Conservation (phyloP, 1,140 invertebrate species). For the Brachionus paranguensis region DNA sequence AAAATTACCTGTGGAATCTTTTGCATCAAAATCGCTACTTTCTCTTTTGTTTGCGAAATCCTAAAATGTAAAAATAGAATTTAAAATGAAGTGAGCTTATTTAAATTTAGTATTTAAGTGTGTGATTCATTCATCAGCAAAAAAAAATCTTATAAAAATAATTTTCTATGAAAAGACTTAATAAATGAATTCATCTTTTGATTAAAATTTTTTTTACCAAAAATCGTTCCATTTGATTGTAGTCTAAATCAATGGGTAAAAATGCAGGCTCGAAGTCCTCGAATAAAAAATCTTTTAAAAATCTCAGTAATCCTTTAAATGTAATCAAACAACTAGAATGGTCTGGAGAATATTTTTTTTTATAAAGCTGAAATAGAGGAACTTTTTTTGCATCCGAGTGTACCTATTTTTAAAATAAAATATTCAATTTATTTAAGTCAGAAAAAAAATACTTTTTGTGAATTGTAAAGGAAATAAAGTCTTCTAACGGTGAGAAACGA, state of each 20-base stretch:
- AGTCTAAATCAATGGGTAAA: conserved; percentile 2
- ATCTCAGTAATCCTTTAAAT: conserved; percentile 30
- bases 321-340: conserved; percentile 13
- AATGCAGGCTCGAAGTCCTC: conserved; percentile 28
- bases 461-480: conserved; percentile 63
- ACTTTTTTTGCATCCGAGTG: conserved; percentile 35
- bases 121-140: no score
- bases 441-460: conserved; percentile 44
- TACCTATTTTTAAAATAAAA: not conserved
- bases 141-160: no score
- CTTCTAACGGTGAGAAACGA: conserved; percentile 90
- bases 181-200: not conserved
- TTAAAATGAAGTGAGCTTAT: not conserved
- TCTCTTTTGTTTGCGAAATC: conserved; percentile 38
- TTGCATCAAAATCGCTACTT: conserved; percentile 2
- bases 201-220: not conserved
- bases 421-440: not conserved
- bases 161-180: no score
- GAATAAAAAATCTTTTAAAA: conserved; percentile 37
- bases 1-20: conserved; percentile 13
- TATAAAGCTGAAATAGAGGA: conserved; percentile 39
- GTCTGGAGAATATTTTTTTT: conserved; percentile 41
- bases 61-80: not conserved
- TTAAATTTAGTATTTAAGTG: no score
- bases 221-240: conserved; percentile 18